A percentile compares a stretch with the other conserved stretches of the same genome.
These are phyloP conservation scores for Mugil cephalus DNA, from an alignment of 2,113 vertebrate genomes.

Conservation along the genomic window DNA sequence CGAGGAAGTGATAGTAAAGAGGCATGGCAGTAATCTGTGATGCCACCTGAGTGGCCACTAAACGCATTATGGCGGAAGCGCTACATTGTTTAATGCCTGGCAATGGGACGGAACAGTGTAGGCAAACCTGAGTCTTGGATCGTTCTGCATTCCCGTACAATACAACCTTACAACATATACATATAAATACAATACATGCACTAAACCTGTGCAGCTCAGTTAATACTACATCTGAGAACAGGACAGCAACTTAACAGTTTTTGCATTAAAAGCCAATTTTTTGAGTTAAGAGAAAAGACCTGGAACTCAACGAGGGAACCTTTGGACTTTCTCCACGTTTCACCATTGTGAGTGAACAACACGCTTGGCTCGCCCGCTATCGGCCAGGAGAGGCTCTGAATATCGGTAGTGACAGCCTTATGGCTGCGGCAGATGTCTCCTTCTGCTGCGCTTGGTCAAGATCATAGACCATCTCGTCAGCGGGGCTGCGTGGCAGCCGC, in stretches of 20 bases:
- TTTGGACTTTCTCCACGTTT: slow-evolving; percentile 5
- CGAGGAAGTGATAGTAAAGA: slow-evolving; percentile 16
- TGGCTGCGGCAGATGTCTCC: slow-evolving; percentile 66
- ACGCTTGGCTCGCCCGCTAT: slow-evolving; percentile 16
- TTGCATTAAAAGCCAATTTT: no score
- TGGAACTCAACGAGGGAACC: slow-evolving; percentile 5
- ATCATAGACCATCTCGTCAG: slow-evolving; percentile 44
- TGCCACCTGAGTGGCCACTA: slow-evolving; percentile 42
- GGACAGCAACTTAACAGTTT: no score
- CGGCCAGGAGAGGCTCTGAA: slow-evolving; percentile 42
- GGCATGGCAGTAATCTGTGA: slow-evolving; percentile 25
- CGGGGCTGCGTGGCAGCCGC: slow-evolving; percentile 11
- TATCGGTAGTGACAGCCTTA: slow-evolving; percentile 58
- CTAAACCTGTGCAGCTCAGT: background rate
- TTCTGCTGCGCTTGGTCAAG: slow-evolving; percentile 41
- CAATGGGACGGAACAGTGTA: slow-evolving; percentile 12
- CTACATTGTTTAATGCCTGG: slow-evolving; percentile 17
- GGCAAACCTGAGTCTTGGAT: background rate
- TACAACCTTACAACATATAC: background rate
- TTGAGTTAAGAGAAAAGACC: slow-evolving; percentile 9
- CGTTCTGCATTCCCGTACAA: background rate
- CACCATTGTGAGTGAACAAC: slow-evolving; percentile 1
- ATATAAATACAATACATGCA: background rate
- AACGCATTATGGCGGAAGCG: slow-evolving; percentile 17
- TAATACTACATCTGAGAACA: background rate